Percentiles rank a stretch among this genome's conserved stretches.
phyloP scores from a whole-genome alignment of 2,888 invertebrate genomes.

The Geophilus truncorum region DNA sequence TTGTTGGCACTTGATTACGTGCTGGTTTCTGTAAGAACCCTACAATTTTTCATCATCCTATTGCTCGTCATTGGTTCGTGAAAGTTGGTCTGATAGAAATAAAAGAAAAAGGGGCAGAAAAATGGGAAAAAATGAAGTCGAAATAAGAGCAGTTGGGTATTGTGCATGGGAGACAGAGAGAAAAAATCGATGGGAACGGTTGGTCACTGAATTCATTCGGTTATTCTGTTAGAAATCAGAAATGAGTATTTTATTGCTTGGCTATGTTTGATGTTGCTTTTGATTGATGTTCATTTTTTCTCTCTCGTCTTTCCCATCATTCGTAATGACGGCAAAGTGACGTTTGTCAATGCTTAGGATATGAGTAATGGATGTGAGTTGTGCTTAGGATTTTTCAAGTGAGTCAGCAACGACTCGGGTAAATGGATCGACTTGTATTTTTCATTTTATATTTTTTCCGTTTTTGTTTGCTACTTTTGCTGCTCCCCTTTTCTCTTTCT shows the following conservation, averaged over 20 bases:
- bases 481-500: too few relatives aligned
- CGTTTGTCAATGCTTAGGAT: conserved; percentile 23
- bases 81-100: neutral
- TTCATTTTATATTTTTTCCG: neutral
- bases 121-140: neutral
- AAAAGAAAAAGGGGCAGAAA: neutral
- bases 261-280: conserved; percentile 6
- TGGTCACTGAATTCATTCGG: conserved; percentile 27
- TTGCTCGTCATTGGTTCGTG: neutral
- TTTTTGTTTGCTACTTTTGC: neutral
- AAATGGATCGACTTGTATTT: conserved; percentile 16
- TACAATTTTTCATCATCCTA: neutral
- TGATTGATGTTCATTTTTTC: conserved; percentile 14
- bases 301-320: neutral
- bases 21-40: neutral
- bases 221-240: conserved; percentile 27
- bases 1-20: neutral
- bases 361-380: conserved; percentile 27
- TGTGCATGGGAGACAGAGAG: neutral
- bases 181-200: neutral
- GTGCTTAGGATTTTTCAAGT: conserved; percentile 25
- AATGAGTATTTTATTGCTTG: conserved; percentile 25
- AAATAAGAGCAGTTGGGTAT: neutral
- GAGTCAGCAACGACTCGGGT: conserved; percentile 9
- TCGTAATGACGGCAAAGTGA: conserved; percentile 25